A percentile compares a stretch with the other conserved stretches of the same genome.
Conservation (phyloP, 2,113 vertebrate genomes). For the Cygnus atratus region DNA sequence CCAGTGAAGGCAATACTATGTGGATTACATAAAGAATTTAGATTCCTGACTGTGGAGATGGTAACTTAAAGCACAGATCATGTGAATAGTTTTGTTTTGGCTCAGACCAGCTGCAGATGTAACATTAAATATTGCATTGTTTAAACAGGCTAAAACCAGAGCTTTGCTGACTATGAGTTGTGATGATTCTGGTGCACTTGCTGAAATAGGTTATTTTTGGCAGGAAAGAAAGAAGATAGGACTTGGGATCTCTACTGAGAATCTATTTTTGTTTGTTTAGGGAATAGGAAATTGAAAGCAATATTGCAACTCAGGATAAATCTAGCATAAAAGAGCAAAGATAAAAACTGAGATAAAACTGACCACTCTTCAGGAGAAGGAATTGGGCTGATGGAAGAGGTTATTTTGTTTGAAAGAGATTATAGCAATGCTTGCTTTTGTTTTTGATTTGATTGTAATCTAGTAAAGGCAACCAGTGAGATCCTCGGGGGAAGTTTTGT, state of each 20-base stretch:
- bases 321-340: background rate
- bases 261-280: constrained; percentile 14
- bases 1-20: background rate
- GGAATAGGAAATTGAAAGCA: constrained; percentile 6
- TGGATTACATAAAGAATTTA: background rate
- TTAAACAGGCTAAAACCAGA: constrained; percentile 14
- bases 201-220: constrained; percentile 26
- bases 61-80: background rate
- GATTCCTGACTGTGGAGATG: background rate
- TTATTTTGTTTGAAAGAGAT: background rate
- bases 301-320: background rate
- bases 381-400: background rate
- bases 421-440: background rate
- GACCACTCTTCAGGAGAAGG: background rate
- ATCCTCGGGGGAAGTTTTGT: background rate
- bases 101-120: constrained; percentile 13
- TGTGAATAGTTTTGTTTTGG: background rate
- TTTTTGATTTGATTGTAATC: background rate
- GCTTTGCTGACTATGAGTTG: background rate
- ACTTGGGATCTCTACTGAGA: background rate
- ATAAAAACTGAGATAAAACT: background rate
- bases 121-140: background rate
- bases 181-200: background rate
- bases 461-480: background rate
- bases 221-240: background rate